Base-by-base conservation (phyloP, 1,140 invertebrate genomes). In the Drosophila biarmipes region DNA sequence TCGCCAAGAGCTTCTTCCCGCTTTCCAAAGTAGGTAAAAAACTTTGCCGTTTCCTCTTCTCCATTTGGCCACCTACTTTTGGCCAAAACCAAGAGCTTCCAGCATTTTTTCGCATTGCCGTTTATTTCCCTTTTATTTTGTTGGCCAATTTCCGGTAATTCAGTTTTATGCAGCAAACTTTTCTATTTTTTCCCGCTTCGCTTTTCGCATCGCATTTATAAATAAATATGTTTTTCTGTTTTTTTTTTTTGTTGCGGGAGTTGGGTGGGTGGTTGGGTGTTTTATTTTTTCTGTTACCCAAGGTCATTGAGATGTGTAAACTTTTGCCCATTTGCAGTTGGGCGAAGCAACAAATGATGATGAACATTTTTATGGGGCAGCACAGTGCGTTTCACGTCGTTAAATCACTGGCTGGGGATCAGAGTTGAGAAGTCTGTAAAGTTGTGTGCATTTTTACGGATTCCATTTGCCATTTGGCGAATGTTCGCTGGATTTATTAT, bases 71-170 rank as follows among this genome's bases (percentile, higher is more conserved):
- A 81, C 73, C 78, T 84, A 80, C 76, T 73, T 78, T 84, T 66
- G 45, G 58, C 57, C 58, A 21, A 52, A 64, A 52, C 15, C 27
- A 19, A 35, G 57, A 57, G 31, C 43, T 34, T 42, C 29, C 24
- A 76, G 52, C 61, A 66, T 75, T 79, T 59, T 79, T 80, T 85
- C 69, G 79, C 79, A 74, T 82, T 78, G 78, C 62, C 68, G 56
- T 80, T 69, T 75, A 74, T 69, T 80, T 56, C 76, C 56, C 48
- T 77, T 76, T 45, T 77, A 63, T 63, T 71, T 79, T 82, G 82
- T 82, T 87, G 78, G 82, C 82, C 82, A 87, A 87, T 87, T 87
- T 87, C 82, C 82, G 82, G 82, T 89, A 87, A 87, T 87, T 87
- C 82, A 87, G 84, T 87, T 87, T 87, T 87, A 87, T 87, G 82